Base-by-base conservation (phyloP, 2,888 invertebrate genomes). In the Acanthococcus lagerstroemiae region DNA sequence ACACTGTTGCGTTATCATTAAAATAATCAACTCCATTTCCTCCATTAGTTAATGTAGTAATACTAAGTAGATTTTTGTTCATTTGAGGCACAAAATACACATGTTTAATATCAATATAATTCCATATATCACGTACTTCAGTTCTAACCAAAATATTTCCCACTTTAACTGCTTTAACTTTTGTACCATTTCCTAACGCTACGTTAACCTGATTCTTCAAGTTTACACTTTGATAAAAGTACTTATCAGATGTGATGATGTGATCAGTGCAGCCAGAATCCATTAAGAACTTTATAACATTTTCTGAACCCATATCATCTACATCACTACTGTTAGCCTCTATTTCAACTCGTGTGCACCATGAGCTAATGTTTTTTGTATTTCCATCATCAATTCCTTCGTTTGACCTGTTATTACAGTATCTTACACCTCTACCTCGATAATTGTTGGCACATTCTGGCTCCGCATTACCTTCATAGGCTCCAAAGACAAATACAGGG, bases 211-310 rank as follows among this genome's bases (percentile, higher is more conserved):
- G 69, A 21, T 69, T 67, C 57, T 69, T 67, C 46, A 70, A 67
- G 17, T 17, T 37, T 17, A 67, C 21, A 65, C n/a, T 67, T 4
- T 69, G 54, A 26, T 63, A 54, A 46, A 68, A 68, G 37, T 45
- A 68, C 24, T 52, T 55, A 37, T 68, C 68, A 54, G 27, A 52
- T 1, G 63, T 68, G 6, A 70, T 55, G 25, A 70, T 65, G 37
- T 70, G 70, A 54, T 69, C 68, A 1, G 69, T 68, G 63, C 69
- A 68, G 9, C 69, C 69, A 37, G 67, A 69, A 44, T 69, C 69
- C 30, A 69, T 46, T 5, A n/a, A n/a, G n/a, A n/a, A n/a, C n/a
- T n/a, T n/a, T n/a, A n/a, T n/a, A n/a, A n/a, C n/a, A n/a, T n/a
- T n/a, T n/a, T n/a, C n/a, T n/a, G n/a, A n/a, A n/a, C n/a, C n/a